phyloP scores from a whole-genome alignment of 2,113 vertebrate species.

The Panthera tigris region DNA sequence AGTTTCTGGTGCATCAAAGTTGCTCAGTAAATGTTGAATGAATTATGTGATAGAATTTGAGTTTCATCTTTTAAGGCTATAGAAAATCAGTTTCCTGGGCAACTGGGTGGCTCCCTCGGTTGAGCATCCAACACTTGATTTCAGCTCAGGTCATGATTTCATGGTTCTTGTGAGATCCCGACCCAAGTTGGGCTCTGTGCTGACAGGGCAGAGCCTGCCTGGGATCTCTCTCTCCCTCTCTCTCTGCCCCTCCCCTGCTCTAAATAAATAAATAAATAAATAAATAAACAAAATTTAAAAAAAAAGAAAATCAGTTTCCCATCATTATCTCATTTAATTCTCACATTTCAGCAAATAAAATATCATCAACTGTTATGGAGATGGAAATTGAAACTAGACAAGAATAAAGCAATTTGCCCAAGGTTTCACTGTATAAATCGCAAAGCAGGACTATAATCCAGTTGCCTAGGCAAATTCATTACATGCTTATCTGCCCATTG shows the following conservation, averaged over 20 bases:
- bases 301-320: background rate
- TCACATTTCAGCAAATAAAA: background rate
- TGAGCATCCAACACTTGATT: no score
- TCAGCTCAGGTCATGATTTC: no score
- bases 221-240: no score
- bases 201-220: no score
- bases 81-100: background rate
- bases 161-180: no score
- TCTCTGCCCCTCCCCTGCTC: no score
- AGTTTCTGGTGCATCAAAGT: background rate
- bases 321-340: background rate
- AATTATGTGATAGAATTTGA: background rate
- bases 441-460: background rate
- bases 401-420: slow-evolving; percentile 18
- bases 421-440: background rate
- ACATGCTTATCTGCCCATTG: background rate
- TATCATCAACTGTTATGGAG: background rate
- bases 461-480: background rate
- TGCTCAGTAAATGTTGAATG: background rate
- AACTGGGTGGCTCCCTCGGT: no score
- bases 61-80: background rate
- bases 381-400: background rate
- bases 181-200: no score
- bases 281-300: no score
- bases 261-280: no score